Percentiles rank a stretch among this genome's conserved stretches.
Conservation (phyloP, 1,140 invertebrate species). For the Asobara japonica region DNA sequence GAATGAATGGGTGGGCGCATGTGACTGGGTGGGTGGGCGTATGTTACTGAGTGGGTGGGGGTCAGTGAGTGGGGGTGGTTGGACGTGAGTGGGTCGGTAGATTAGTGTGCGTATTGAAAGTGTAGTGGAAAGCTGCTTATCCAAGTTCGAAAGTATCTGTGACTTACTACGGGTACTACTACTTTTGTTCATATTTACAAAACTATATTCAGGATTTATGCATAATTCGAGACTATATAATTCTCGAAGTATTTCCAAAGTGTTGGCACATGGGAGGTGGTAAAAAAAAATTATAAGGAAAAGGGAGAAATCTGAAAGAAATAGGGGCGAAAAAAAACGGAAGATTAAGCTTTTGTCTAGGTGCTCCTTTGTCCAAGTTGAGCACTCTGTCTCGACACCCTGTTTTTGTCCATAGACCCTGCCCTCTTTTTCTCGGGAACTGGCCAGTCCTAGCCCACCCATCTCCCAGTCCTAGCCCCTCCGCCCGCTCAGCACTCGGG, state of each 20-base stretch:
- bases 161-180: neutral
- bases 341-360: slow-evolving; percentile 64
- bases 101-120: too few relatives aligned
- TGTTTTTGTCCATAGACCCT: slow-evolving; percentile 54
- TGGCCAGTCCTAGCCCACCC: neutral
- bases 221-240: neutral
- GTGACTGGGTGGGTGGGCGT: too few relatives aligned
- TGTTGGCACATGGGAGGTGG: slow-evolving; percentile 27
- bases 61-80: too few relatives aligned
- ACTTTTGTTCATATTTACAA: neutral
- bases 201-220: neutral
- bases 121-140: too few relatives aligned
- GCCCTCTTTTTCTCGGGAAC: slow-evolving; percentile 21
- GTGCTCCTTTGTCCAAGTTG: slow-evolving; percentile 59
- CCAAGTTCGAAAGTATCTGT: too few relatives aligned
- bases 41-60: too few relatives aligned
- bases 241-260: neutral
- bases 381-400: slow-evolving; percentile 62
- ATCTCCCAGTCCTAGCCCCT: neutral
- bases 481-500: neutral
- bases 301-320: slow-evolving; percentile 15
- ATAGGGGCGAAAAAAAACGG: slow-evolving; percentile 39
- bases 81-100: too few relatives aligned
- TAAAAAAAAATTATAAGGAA: slow-evolving; percentile 38
- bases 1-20: too few relatives aligned